Evolutionary conservation across 2,888 invertebrate genomes (phyloP).

Genomic region (Tachina fera): DNA sequence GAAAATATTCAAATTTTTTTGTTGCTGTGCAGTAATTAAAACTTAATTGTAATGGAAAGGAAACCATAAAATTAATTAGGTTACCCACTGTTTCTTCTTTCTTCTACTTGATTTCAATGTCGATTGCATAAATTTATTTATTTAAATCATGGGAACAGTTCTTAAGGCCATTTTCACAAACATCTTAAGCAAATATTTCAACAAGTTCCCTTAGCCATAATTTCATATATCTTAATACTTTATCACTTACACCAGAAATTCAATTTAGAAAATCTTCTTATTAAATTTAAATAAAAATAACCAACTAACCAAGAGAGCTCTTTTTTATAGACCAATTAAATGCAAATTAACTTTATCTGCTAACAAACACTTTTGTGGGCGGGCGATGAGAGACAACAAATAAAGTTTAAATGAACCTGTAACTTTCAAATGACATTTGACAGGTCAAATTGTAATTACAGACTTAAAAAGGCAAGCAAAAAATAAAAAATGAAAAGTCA

Average conservation of each 20-base stretch:
- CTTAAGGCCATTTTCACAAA: not conserved
- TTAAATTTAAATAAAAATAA: slow-evolving; percentile 51
- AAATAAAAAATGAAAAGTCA: slow-evolving; percentile 2
- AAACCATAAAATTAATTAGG: too few relatives aligned
- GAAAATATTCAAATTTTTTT: too few relatives aligned
- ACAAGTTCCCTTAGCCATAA: slow-evolving; percentile 18
- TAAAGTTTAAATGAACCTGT: slow-evolving; percentile 65
- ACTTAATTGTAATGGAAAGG: too few relatives aligned
- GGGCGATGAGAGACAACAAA: slow-evolving; percentile 49
- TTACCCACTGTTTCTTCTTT: not conserved
- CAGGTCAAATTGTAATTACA: slow-evolving; percentile 68
- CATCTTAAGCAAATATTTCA: slow-evolving; percentile 14
- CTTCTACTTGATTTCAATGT: not conserved
- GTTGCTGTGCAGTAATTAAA: too few relatives aligned
- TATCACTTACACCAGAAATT: slow-evolving; percentile 3
- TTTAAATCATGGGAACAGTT: not conserved
- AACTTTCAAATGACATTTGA: slow-evolving; percentile 73
- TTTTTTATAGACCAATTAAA: slow-evolving; percentile 68
- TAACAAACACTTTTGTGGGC: slow-evolving; percentile 72
- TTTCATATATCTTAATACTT: not conserved
- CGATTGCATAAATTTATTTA: not conserved
- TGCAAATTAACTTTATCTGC: slow-evolving; percentile 72
- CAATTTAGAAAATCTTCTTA: slow-evolving; percentile 38
- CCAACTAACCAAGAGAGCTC: slow-evolving; percentile 3
- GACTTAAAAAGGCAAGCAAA: slow-evolving; percentile 47